phyloP scores from a whole-genome alignment of 2,888 invertebrate genomes.

The Diadegma fenestrale region DNA sequence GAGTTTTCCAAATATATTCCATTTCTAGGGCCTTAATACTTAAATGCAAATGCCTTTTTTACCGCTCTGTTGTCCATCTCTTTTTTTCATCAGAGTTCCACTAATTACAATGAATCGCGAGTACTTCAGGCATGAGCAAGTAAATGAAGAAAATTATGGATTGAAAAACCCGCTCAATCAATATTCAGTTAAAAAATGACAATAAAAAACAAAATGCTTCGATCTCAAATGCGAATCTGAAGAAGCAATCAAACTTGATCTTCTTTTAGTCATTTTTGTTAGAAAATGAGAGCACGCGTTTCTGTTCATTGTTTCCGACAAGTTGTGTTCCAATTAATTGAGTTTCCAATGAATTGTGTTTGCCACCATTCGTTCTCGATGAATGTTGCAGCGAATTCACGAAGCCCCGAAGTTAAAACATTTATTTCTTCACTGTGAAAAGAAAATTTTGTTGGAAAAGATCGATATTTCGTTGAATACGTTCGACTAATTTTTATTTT shows the following conservation, averaged over 20 bases:
- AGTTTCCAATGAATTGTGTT: too few species aligned
- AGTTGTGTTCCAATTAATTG: too few species aligned
- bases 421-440: too few species aligned
- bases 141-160: neutral
- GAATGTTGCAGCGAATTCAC: too few species aligned
- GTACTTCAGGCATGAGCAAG: neutral
- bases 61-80: neutral
- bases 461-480: too few species aligned
- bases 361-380: too few species aligned
- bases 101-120: conserved; percentile 28
- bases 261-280: neutral
- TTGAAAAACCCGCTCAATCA: neutral
- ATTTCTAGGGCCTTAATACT: conserved; percentile 13
- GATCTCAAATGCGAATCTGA: neutral
- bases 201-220: neutral
- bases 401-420: too few species aligned
- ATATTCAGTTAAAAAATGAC: neutral
- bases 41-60: conserved; percentile 26
- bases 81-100: conserved; percentile 8
- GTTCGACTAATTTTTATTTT: too few species aligned
- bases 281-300: too few species aligned
- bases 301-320: too few species aligned
- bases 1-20: conserved; percentile 15
- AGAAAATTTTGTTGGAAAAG: too few species aligned
- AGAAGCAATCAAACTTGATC: neutral